These are phyloP conservation scores for Epizoanthus rinbou DNA, from an alignment of 92 coral and sea anemone genomes.

Conservation along the genomic window DNA sequence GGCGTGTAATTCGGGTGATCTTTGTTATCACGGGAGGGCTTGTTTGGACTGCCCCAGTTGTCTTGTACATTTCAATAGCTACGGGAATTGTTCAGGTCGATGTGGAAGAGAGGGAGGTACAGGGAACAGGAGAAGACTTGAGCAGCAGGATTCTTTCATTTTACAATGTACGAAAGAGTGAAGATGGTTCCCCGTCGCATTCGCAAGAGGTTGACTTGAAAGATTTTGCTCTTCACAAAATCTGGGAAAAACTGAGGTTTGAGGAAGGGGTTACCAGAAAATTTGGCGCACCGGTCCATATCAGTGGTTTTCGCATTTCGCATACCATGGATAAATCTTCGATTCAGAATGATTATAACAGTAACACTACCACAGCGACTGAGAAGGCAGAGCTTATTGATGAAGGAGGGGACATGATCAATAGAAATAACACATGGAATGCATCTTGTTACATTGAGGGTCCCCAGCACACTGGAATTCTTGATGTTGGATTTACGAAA, in stretches of 20 bases:
- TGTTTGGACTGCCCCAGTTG: constrained; percentile 65
- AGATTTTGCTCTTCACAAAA: constrained; percentile 55
- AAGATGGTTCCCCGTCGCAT: constrained; percentile 35
- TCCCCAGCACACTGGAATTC: constrained; percentile 76
- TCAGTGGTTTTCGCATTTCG: constrained; percentile 73
- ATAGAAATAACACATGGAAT: constrained; percentile 56
- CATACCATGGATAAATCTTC: constrained; percentile 25
- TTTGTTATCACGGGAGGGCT: constrained; percentile 71
- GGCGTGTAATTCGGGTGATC: constrained; percentile 65
- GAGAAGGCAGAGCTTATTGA: constrained; percentile 26
- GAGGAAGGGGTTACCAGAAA: constrained; percentile 76
- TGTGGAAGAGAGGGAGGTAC: constrained; percentile 56
- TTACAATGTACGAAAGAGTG: constrained; percentile 51
- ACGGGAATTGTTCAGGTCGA: constrained; percentile 69
- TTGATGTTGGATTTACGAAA: constrained; percentile 76
- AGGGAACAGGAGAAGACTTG: constrained; percentile 38
- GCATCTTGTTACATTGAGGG: constrained; percentile 84
- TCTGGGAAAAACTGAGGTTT: constrained; percentile 71
- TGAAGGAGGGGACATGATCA: constrained; percentile 17
- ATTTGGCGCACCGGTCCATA: constrained; percentile 80
- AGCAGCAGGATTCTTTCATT: constrained; percentile 53
- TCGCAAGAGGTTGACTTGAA: constrained; percentile 62
- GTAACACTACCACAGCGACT: not conserved
- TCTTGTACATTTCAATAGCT: constrained; percentile 55
- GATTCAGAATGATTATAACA: not conserved